These are phyloP conservation scores for Anneissia japonica DNA, from an alignment of 35 echinoderm and acorn worm genomes.

Conservation along the genomic window DNA sequence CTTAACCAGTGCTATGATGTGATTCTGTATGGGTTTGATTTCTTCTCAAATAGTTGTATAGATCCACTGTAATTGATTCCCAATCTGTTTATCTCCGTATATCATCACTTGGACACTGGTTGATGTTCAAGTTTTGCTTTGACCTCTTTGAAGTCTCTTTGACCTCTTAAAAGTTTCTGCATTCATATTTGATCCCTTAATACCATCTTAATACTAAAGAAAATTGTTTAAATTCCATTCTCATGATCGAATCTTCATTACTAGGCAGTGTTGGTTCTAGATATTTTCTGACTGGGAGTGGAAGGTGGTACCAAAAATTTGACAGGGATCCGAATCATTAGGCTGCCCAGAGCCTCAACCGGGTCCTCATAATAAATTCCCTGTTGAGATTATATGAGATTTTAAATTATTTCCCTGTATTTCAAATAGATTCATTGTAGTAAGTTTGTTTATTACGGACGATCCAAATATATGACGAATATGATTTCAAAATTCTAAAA, in stretches of 20 bases:
- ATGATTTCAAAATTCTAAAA: too few relatives aligned
- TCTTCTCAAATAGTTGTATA: neutral
- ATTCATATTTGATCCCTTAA: neutral
- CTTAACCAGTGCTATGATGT: neutral
- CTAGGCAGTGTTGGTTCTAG: neutral
- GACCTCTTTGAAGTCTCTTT: neutral
- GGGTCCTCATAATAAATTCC: too few relatives aligned
- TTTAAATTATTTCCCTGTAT: too few relatives aligned
- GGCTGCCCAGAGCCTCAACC: too few relatives aligned
- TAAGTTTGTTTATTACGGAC: too few relatives aligned
- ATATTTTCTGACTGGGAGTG: too few relatives aligned
- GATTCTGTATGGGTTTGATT: neutral
- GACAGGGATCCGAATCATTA: too few relatives aligned
- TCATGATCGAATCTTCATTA: too few relatives aligned
- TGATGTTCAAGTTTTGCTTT: neutral
- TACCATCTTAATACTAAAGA: neutral
- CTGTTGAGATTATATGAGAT: too few relatives aligned
- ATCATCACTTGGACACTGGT: neutral
- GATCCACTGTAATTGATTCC: neutral
- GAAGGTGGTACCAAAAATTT: too few relatives aligned
- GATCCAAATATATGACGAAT: too few relatives aligned
- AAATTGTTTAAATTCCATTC: neutral
- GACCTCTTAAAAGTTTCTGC: neutral
- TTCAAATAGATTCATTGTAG: too few relatives aligned
- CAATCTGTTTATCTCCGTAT: neutral